Conservation (phyloP, 2,888 invertebrate genomes). For the Macaria liturata region DNA sequence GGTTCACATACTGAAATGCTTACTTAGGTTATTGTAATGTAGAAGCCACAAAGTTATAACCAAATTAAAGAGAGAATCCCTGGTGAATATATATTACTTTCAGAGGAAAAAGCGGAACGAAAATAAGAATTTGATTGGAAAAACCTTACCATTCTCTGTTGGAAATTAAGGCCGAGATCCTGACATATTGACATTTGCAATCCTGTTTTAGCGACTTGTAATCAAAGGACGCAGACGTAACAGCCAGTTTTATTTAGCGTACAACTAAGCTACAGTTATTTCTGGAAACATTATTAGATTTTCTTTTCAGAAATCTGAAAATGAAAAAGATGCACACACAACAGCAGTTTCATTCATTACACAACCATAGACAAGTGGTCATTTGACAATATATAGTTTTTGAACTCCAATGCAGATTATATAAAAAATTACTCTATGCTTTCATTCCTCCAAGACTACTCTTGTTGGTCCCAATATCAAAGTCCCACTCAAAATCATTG, state of each 20-base stretch:
- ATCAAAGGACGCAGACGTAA: slow-evolving; percentile 55
- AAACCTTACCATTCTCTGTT: slow-evolving; percentile 80
- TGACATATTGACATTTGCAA: slow-evolving; percentile 84
- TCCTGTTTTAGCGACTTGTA: slow-evolving; percentile 68
- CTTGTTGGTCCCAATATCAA: too few species aligned
- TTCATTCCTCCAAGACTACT: too few species aligned
- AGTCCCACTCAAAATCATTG: too few species aligned
- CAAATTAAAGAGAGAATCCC: too few species aligned
- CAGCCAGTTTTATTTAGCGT: slow-evolving; percentile 46
- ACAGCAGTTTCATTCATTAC: slow-evolving; percentile 6
- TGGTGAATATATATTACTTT: background rate
- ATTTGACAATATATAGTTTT: background rate
- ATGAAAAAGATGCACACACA: slow-evolving; percentile 59
- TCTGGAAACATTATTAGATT: slow-evolving; percentile 62
- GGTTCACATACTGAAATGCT: slow-evolving; percentile 24
- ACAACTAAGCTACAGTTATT: slow-evolving; percentile 48
- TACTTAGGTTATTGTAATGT: slow-evolving; percentile 8
- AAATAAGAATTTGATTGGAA: slow-evolving; percentile 14
- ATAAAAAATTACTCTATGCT: too few species aligned
- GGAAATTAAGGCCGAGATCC: slow-evolving; percentile 83
- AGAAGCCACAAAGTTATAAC: too few species aligned
- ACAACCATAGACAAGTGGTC: slow-evolving; percentile 1
- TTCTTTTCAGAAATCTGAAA: slow-evolving; percentile 50
- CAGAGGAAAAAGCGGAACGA: background rate
- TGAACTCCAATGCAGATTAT: too few species aligned